Evolutionary conservation across 2,113 vertebrate species (phyloP), one percentile per base, ranked within the genome.

Genomic region (Tenebrosternarchus preto): DNA sequence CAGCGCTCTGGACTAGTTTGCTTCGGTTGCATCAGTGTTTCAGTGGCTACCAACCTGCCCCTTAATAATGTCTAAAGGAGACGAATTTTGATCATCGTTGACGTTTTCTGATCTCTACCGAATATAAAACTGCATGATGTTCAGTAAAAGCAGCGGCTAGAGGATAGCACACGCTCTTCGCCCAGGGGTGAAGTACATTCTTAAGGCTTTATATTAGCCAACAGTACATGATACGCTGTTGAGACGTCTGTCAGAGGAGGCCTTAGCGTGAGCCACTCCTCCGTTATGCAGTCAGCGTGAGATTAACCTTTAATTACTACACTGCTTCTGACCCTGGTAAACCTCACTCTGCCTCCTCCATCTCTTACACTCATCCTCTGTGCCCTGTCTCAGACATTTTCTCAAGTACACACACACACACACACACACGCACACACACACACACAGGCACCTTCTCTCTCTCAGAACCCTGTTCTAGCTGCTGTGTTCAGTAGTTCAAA

Each of bases 251-350:
- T 56, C 68, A 5, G 29, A 79, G 39, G 64, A 39, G 27, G 22
- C 75, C 55, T 78, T 78, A 69, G 55, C 55, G 80, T 73, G 50
- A 22, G 53, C 76, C 12, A 70, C 19, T 74, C 56, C 56, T 19
- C n/a, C 27, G 46, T 46, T 66, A 75, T 82, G 39, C 71, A 72
- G 64, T 59, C 72, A 72, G 71, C 31, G 46, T 73, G 66, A 70
- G 80, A 84, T 81, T 66, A 84, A 76, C 57, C 53, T 79, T 85
- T 82, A 79, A 82, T 82, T 79, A 70, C 72, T 67, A 66, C 72
- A 36, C 72, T 75, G 72, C 71, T 67, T 31, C 64, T 76, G 71
- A 79, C 79, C 78, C 64, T 7, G n/a, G 46, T 29, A 69, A n/a
- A 68, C 50, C 77, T 73, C 53, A 61, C 76, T 80, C 53, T 64